phyloP scores from a whole-genome alignment of 2,888 invertebrate genomes.

The Agrilus cyanescens region DNA sequence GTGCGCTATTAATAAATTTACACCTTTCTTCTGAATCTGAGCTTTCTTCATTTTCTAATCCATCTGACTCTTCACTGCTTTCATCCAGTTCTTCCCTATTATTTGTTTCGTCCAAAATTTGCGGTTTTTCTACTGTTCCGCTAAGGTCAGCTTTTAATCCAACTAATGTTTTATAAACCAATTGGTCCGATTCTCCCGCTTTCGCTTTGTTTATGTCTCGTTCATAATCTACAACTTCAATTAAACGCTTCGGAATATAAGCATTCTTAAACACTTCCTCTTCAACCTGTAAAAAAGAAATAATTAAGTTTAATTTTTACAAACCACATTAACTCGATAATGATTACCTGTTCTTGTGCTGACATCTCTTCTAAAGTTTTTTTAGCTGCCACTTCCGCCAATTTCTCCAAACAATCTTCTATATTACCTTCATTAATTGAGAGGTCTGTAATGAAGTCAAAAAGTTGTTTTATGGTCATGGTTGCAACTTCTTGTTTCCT shows the following conservation, averaged over 20 bases:
- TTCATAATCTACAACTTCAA: constrained; percentile 79
- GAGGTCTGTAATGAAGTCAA: constrained; percentile 93
- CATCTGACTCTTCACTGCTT: constrained; percentile 23
- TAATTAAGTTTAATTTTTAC: too few relatives aligned
- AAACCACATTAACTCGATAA: not conserved
- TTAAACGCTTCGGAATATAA: constrained; percentile 86
- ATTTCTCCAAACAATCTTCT: constrained; percentile 63
- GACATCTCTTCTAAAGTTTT: constrained; percentile 53
- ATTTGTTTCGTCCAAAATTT: constrained; percentile 41
- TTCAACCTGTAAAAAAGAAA: constrained; percentile 42
- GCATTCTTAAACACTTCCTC: constrained; percentile 89
- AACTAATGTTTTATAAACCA: constrained; percentile 77
- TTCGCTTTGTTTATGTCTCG: constrained; percentile 74
- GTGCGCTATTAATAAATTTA: constrained; percentile 50
- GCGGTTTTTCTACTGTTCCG: constrained; percentile 55
- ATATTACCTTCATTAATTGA: constrained; percentile 71
- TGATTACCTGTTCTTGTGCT: constrained; percentile 50
- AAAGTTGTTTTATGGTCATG: constrained; percentile 80
- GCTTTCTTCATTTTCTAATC: constrained; percentile 25
- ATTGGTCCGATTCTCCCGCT: constrained; percentile 55
- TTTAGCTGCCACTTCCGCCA: constrained; percentile 55
- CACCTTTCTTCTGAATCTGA: constrained; percentile 30
- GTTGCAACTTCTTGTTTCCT: constrained; percentile 81
- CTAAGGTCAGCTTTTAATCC: constrained; percentile 72
- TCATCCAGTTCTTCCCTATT: constrained; percentile 27